Percentiles rank a stretch among this genome's conserved stretches.
Conservation (phyloP, 2,113 vertebrate genomes). For the Heteronetta atricapilla region DNA sequence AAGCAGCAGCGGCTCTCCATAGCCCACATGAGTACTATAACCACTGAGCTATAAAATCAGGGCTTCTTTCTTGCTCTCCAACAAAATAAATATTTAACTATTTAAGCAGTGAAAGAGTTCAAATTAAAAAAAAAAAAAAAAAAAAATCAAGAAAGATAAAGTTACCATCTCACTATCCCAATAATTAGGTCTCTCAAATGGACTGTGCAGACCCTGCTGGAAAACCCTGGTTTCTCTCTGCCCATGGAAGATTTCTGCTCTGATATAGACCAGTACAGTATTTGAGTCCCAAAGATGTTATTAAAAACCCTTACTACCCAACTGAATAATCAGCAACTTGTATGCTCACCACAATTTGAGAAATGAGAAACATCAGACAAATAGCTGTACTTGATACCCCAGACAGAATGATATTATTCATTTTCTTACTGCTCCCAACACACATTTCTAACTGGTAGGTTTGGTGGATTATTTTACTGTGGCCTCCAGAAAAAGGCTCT, state of each 20-base stretch:
- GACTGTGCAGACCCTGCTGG: neutral
- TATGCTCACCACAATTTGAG: too few relatives aligned
- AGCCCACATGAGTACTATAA: neutral
- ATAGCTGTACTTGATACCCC: neutral
- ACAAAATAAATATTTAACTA: neutral
- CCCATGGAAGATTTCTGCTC: neutral
- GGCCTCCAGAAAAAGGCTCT: neutral
- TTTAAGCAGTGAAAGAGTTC: neutral
- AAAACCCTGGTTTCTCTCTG: neutral
- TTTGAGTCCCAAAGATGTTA: neutral
- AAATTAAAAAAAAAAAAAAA: neutral
- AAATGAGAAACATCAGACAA: neutral
- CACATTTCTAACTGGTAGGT: neutral
- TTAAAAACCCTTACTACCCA: neutral
- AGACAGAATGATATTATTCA: neutral
- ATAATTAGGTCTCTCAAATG: neutral
- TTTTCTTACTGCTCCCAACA: neutral
- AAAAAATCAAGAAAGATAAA: neutral
- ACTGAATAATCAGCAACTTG: neutral
- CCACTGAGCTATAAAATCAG: neutral
- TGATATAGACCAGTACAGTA: neutral
- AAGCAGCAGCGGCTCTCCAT: neutral
- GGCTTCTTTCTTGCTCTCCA: neutral
- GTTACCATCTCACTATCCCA: neutral
- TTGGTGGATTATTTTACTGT: neutral